A percentile compares a stretch with the other conserved stretches of the same genome.
phyloP scores from a whole-genome alignment of 2,888 invertebrate genomes.

The Harmothoe impar region DNA sequence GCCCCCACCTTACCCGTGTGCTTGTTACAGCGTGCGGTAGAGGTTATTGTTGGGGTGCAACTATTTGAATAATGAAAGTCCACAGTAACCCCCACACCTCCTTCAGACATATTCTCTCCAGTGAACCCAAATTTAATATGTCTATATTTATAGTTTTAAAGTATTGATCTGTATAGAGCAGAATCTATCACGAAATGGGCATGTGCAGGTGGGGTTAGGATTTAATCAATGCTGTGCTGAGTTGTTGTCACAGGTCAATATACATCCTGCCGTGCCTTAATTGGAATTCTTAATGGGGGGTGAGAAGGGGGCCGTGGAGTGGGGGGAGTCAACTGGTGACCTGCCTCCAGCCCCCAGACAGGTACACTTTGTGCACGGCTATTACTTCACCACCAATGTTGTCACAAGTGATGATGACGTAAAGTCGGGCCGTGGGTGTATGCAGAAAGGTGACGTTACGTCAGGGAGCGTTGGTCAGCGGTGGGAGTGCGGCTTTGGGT shows the following conservation, averaged over 20 bases:
- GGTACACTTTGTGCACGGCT: not conserved
- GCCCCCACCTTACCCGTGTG: not conserved
- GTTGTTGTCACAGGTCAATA: conserved; percentile 23
- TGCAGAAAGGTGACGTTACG: conserved; percentile 9
- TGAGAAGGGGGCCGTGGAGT: not conserved
- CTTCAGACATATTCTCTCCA: no score
- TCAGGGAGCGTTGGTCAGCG: not conserved
- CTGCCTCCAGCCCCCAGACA: not conserved
- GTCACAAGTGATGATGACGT: conserved; percentile 38
- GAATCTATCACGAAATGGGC: not conserved
- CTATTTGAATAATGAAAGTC: conserved; percentile 29
- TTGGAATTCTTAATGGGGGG: conserved; percentile 49
- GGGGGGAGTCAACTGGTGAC: not conserved
- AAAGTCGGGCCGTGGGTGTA: not conserved
- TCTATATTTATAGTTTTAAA: not conserved
- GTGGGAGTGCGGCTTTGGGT: not conserved
- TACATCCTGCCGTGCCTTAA: conserved; percentile 46
- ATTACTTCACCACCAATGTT: conserved; percentile 5
- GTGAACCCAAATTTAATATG: no score
- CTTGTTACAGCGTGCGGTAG: not conserved
- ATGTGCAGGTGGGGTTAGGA: not conserved
- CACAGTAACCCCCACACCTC: not conserved
- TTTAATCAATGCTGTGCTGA: conserved; percentile 3
- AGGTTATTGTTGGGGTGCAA: not conserved
- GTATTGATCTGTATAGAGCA: not conserved